Conservation (phyloP, 2,797 vertebrate species). For the Serranus cabrilla region DNA sequence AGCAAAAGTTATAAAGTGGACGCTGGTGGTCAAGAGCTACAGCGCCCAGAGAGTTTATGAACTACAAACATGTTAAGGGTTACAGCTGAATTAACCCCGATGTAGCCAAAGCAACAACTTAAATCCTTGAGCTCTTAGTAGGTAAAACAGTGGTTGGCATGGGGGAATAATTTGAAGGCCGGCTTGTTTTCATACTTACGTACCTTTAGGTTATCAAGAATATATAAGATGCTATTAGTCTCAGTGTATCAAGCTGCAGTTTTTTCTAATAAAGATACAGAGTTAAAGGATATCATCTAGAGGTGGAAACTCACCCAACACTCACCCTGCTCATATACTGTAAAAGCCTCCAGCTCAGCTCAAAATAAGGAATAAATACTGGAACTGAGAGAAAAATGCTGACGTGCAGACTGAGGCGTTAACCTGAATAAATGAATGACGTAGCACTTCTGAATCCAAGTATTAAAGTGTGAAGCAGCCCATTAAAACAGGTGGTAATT, state of each 20-base stretch:
- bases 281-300: not conserved
- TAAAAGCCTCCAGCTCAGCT: constrained; percentile 18
- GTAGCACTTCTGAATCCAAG: not conserved
- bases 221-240: not conserved
- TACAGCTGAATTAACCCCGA: no score
- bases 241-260: not conserved
- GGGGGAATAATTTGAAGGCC: no score
- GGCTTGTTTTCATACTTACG: no score
- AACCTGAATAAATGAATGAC: constrained; percentile 13
- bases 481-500: constrained; percentile 10
- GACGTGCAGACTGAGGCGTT: not conserved
- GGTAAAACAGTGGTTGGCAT: no score
- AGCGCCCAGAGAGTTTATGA: no score
- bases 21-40: no score
- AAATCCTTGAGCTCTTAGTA: no score
- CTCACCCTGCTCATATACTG: not conserved
- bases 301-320: not conserved
- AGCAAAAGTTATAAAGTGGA: not conserved
- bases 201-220: no score
- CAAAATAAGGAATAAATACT: not conserved
- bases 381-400: not conserved
- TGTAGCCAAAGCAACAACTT: no score
- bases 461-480: not conserved
- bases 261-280: constrained; percentile 6
- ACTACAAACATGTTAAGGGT: no score